Conservation (phyloP, 1,140 invertebrate species). For the Cherax quadricarinatus region DNA sequence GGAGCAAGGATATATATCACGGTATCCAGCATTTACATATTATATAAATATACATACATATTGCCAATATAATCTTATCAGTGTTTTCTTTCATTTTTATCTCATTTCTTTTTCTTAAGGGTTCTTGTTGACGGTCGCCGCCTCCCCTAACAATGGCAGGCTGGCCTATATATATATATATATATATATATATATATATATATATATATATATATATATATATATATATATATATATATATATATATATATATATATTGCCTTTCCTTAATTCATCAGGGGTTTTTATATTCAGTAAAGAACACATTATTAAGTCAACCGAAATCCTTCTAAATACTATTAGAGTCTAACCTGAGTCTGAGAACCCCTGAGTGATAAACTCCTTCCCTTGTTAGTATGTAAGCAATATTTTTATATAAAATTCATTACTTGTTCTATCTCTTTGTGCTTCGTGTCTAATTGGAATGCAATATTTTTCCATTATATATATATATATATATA, state of each 20-base stretch:
- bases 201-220: neutral
- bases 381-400: neutral
- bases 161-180: neutral
- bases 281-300: neutral
- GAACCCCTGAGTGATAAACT: neutral
- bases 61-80: neutral
- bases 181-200: neutral
- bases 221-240: neutral
- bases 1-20: conserved; percentile 37
- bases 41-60: neutral
- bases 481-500: neutral
- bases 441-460: neutral
- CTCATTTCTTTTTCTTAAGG: neutral
- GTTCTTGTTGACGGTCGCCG: neutral
- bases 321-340: neutral
- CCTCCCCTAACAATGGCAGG: neutral
- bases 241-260: neutral
- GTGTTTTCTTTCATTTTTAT: too few relatives aligned
- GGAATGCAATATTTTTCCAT: neutral
- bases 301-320: neutral
- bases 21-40: conserved; percentile 6
- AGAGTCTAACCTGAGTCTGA: neutral
- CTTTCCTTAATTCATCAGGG: neutral
- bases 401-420: neutral
- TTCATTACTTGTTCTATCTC: neutral